Base-by-base conservation (phyloP, 2,797 vertebrate genomes). In the Scolopax rusticola region DNA sequence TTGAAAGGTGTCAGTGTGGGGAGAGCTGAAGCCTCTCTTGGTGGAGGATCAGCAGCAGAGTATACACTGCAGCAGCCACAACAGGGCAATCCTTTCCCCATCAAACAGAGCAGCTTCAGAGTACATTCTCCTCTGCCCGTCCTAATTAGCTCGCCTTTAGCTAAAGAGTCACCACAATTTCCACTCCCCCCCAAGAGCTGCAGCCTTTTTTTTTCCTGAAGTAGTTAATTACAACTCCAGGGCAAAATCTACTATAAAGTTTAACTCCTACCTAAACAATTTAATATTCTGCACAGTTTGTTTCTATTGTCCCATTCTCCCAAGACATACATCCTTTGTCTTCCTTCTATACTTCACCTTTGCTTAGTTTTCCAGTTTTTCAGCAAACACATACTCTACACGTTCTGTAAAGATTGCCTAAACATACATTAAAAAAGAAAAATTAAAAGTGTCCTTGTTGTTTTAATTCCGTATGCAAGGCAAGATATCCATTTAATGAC, bases 401-500 rank as follows among this genome's bases (percentile, higher is more conserved):
- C n/a, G 38, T 25, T 78, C 76, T 15, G n/a, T 28, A 67, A 67
- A 74, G 73, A 91, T 14, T 64, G 50, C 28, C 28, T 33, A 69
- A 84, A 38, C 1, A 13, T 6, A 21, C 25, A 57, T 53, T 70
- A 41, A n/a, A 15, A 56, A 71, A 77, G 53, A 50, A 86, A 40
- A 87, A 82, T 50, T 25, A 0, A 61, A 92, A 78, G 41, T 11
- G 7, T 73, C 94, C 76, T 80, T 89, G 38, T 75, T 91, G 90
- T 93, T 93, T 96, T 59, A 95, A 96, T 81, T 83, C 74, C 59
- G 38, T 36, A 80, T 36, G 81, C 91, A 96, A 97, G 95, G 90
- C 82, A 92, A 97, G 90, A 97, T 95, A 97, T 97, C 97, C 96
- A 96, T 93, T 89, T 97, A 96, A 97, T 80, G 96, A 92, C 96